phyloP scores from a whole-genome alignment of 2,797 vertebrate species.

The Euphonia xanthogaster region DNA sequence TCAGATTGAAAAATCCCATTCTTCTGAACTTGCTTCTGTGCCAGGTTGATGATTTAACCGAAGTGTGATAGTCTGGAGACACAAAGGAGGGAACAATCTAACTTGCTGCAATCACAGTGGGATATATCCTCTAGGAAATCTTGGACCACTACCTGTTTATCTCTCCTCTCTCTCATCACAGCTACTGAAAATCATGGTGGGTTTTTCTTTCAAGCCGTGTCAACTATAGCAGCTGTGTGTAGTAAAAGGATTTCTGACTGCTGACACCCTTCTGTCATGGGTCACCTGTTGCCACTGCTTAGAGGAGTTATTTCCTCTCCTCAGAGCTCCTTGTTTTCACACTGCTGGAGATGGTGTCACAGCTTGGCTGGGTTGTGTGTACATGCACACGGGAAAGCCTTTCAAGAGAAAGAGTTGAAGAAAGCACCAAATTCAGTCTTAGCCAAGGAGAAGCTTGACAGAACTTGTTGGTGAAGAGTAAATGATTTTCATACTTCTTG shows the following conservation, averaged over 20 bases:
- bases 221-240: neutral
- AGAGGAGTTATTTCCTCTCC: neutral
- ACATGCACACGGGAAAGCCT: neutral
- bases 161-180: neutral
- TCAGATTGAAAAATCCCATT: neutral
- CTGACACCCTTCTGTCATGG: neutral
- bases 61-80: neutral
- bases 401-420: neutral
- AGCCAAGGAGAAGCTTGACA: neutral
- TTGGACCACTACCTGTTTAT: neutral
- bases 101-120: neutral
- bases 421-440: neutral
- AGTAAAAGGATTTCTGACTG: neutral
- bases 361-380: neutral
- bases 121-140: neutral
- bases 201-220: neutral
- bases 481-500: neutral
- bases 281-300: neutral
- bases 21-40: neutral
- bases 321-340: neutral
- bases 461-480: neutral
- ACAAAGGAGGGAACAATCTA: neutral
- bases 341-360: neutral
- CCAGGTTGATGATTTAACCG: neutral
- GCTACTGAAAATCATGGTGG: neutral